Base-by-base conservation (phyloP, 2,888 invertebrate species). In the Drosophila aldrichi region DNA sequence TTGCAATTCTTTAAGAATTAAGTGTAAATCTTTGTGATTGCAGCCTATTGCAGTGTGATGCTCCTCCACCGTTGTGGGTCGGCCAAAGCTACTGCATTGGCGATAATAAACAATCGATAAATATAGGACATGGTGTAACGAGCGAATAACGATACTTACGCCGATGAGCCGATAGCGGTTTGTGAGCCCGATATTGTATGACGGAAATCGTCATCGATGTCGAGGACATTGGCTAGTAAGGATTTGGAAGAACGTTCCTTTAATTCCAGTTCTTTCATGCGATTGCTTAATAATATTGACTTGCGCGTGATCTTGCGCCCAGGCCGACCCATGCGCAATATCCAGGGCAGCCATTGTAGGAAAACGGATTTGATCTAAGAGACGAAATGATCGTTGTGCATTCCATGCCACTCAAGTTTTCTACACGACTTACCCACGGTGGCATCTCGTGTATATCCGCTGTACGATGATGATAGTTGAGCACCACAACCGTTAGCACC, bases 361-460 rank as follows among this genome's bases (percentile, higher is more conserved):
- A 99, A 97, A 91, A 98, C 95, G 88, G 96, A 96, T 94, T 97
- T 97, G 91, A 98, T 97, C 99, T 99, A 93, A 25, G 20, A 8
- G 3, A 5, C 22, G 32, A 22, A 1, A 12, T 8, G 16, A 1
- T 34, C 16, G 20, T 16, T 55, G 16, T 18, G n/a, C 6, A 34
- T 12, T 40, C 2, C 6, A 34, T 12, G 32, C 2, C 4, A 8
- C n/a, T 14, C 0, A 6, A 8, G n/a, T 5, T 20, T 0, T 7
- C 14, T 46, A 29, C 8, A 20, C 7, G 29, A 94, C 96, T 96
- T 94, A 99, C 98, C 98, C 98, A 98, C 92, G 96, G 96, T 82
- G 98, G 98, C 98, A 99, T 98, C 93, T 96, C 97, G 94, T 98
- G 98, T 92, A 98, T 98, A 93, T 98, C 98, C 72, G 98, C 97